phyloP scores from a whole-genome alignment of 2,888 invertebrate genomes.

The Mylabris sibirica region DNA sequence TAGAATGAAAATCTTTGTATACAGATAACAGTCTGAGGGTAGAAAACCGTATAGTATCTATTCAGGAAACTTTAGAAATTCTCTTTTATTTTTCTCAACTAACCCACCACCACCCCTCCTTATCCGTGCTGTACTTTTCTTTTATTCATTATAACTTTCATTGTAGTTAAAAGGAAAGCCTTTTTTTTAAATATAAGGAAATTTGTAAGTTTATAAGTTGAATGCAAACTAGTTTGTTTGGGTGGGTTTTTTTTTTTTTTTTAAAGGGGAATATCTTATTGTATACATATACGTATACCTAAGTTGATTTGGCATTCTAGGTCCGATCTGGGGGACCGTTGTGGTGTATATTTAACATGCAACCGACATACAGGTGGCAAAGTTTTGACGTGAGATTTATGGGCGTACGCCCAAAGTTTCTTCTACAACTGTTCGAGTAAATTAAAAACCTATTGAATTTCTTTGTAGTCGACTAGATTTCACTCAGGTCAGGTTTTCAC shows the following conservation, averaged over 20 bases:
- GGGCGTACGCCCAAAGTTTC: slow-evolving; percentile 39
- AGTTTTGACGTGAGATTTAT: slow-evolving; percentile 47
- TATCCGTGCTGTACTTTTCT: neutral
- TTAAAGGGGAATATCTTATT: neutral
- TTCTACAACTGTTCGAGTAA: slow-evolving; percentile 42
- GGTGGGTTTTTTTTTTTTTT: neutral
- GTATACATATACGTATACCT: no score
- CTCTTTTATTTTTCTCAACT: slow-evolving; percentile 1
- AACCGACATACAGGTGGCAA: slow-evolving; percentile 44
- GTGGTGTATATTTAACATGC: slow-evolving; percentile 38
- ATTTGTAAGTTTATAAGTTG: neutral
- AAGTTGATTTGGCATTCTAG: slow-evolving; percentile 6
- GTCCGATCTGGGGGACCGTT: neutral
- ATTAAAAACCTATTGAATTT: slow-evolving; percentile 43
- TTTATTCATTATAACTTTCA: slow-evolving; percentile 4
- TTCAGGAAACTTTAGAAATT: slow-evolving; percentile 11
- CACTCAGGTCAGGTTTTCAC: slow-evolving; percentile 37
- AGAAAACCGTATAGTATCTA: neutral
- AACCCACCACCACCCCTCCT: neutral
- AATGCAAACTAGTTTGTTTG: neutral
- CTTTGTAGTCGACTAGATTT: slow-evolving; percentile 35
- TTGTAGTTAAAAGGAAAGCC: neutral
- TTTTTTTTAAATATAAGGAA: neutral
- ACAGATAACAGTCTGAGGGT: neutral
- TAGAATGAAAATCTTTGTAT: slow-evolving; percentile 9